Evolutionary conservation across 2,888 invertebrate genomes (phyloP).

Genomic region (Palloptera scutellata): DNA sequence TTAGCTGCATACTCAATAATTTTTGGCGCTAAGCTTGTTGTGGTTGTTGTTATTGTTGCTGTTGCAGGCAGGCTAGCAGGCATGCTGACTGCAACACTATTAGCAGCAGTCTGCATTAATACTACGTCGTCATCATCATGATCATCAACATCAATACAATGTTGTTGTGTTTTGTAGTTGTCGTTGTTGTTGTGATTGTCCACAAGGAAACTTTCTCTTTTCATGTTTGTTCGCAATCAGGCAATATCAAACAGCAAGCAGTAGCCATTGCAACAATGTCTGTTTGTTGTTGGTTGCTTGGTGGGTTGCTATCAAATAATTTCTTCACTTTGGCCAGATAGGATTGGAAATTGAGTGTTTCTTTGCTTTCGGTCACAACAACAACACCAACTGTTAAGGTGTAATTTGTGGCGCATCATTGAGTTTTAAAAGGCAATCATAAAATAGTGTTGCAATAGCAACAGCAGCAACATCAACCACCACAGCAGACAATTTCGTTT

Average conservation of each 20-base stretch:
- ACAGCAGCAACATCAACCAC: background rate
- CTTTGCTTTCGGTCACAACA: background rate
- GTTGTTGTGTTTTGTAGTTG: too few species aligned
- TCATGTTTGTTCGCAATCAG: slow-evolving; percentile 36
- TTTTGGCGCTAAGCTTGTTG: background rate
- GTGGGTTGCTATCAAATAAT: background rate
- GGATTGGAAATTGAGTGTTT: background rate
- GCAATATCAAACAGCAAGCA: slow-evolving; percentile 7
- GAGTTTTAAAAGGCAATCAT: slow-evolving; percentile 25
- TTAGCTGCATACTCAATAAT: too few species aligned
- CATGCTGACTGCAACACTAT: too few species aligned
- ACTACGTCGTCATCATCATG: too few species aligned
- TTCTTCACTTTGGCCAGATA: slow-evolving; percentile 8
- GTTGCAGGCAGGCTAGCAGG: too few species aligned
- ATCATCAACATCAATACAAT: too few species aligned
- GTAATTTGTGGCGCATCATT: slow-evolving; percentile 19
- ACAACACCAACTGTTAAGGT: background rate
- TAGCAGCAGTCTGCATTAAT: too few species aligned
- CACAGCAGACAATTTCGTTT: slow-evolving; percentile 42
- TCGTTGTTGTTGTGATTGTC: slow-evolving; percentile 10
- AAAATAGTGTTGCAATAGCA: slow-evolving; percentile 22
- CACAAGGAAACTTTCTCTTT: slow-evolving; percentile 47
- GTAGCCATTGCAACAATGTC: background rate
- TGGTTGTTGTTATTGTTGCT: slow-evolving; percentile 3
- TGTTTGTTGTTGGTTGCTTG: background rate